Evolutionary conservation across 2,888 invertebrate genomes (phyloP), one percentile per base, ranked within the genome.

Genomic region (Alcis repandata): DNA sequence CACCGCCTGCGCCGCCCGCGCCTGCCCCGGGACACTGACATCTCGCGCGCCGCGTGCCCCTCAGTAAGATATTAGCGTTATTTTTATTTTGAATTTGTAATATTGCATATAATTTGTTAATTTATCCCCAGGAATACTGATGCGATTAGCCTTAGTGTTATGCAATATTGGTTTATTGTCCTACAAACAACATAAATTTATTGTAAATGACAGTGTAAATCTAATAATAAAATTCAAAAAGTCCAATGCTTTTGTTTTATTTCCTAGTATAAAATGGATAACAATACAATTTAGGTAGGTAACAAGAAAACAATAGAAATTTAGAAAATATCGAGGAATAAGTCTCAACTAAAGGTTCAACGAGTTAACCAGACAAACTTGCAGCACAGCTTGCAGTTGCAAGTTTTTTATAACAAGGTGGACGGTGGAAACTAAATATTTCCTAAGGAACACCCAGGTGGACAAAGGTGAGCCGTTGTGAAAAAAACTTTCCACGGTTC

Each of bases 121-220:
- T 91, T 92, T 91, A 90, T 90, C 91, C 91, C 88, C 91, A 88
- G 88, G 88, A 91, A 91, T 92, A 92, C 92, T 92, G 91, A 92
- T 91, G 92, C 92, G 90, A 89, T 88, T 92, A 93, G 92, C 92
- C 91, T 92, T 93, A 93, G 93, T 91, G 91, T 92, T 92, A 92
- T 92, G 93, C 93, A 92, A 92, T 92, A 92, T 93, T 92, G 91
- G 85, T 92, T 92, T 91, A 91, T 27, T 93, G 91, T 91, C 92
- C 91, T 92, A 91, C 92, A 90, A 92, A 89, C 91, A 92, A 92
- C 93, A 91, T 92, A 91, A 92, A 92, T 92, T 92, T 92, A 92
- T 92, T 93, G 92, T 92, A 93, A 93, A 93, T 93, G 93, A 93
- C 92, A 92, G 92, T 93, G 92, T 93, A 93, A 93, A 92, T 93